Evolutionary conservation across 1,140 invertebrate genomes (phyloP), one percentile per base, ranked within the genome.

Genomic region (Hirudo medicinalis): DNA sequence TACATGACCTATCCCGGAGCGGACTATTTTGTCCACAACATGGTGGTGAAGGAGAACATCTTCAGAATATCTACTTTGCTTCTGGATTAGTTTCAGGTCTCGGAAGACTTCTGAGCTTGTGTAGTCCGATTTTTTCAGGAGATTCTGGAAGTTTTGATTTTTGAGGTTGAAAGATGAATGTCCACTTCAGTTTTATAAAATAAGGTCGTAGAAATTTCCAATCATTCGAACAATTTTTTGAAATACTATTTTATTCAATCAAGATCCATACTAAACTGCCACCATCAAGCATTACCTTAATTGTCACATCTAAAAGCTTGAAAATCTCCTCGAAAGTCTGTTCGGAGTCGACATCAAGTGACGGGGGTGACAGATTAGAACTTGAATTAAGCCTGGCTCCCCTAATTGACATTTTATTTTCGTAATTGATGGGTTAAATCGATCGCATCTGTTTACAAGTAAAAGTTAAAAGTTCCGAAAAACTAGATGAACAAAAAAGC

Each of bases 1-100:
- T 17, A 74, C 73, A 66, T 74, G 73, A 11, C 54, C 73, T 32
- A 74, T 74, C n/a, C 73, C 73, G 19, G 36, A 69, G 25, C 67
- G 63, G 22, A 74, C 70, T n/a, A 74, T 74, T 19, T 71, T 60
- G 25, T 74, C 73, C 2, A 66, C 63, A 40, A 74, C 54, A n/a
- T 69, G 70, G 17, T 53, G 32, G 54, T 74, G 57, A 20, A 74
- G 63, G 29, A 71, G 29, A n/a, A 74, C 25, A 40, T 74, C 73
- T 13, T 69, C 49, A 43, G 27, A 68, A 66, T 74, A 74, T 29
- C 73, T 32, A 15, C 70, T 74, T 40, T 74, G 73, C 9, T 69
- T 69, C 36, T 74, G 73, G 15, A 74, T 68, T 29, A 74, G 71
- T 25, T 72, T 72, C 29, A 74, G 67, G 20, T 66, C 70, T 32